Base-by-base conservation (phyloP, 2,113 vertebrate genomes). In the Pao palembangensis region DNA sequence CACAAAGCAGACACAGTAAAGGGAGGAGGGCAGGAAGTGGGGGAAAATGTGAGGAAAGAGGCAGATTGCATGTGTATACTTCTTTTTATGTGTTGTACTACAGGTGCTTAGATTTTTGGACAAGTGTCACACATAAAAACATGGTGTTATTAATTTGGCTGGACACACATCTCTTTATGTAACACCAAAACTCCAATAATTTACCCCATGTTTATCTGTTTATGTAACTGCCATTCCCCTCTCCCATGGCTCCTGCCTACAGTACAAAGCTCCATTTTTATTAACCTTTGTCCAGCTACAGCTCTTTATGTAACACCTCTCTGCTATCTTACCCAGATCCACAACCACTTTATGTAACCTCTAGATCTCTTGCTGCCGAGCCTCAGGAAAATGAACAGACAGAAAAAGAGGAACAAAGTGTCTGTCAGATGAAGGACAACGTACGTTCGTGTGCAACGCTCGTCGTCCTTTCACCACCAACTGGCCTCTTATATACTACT, bases 271-370 rank as follows among this genome's bases (percentile, higher is more conserved):
- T 81, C 62, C 69, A 79, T 87, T 84, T 88, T 85, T 81, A 87
- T 89, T 85, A 88, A 90, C 88, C 88, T 90, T 87, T 91, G 83
- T 86, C 80, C 85, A 68, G 65, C 79, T 80, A 55, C 74, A 76
- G 80, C 79, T 77, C 78, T 89, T 90, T 91, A 91, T 75, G 80
- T 88, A 91, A 92, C 79, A 70, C 79, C 77, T 63, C 71, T 81
- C 59, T 58, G 61, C 75, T 80, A 78, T 85, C 82, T 81, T 80
- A 67, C 81, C 60, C 68, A 58, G 78, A 81, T 79, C 68, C 82
- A 69, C 78, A 71, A 71, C 77, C 81, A 75, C 81, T 88, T 90
- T 88, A 87, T 79, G 72, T 83, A 84, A 89, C 79, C 82, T 83
- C 73, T 66, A 57, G 65, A 75, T 83, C 67, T 57, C 65, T n/a